Conservation (phyloP, 1,140 invertebrate species). For the Battus philenor region DNA sequence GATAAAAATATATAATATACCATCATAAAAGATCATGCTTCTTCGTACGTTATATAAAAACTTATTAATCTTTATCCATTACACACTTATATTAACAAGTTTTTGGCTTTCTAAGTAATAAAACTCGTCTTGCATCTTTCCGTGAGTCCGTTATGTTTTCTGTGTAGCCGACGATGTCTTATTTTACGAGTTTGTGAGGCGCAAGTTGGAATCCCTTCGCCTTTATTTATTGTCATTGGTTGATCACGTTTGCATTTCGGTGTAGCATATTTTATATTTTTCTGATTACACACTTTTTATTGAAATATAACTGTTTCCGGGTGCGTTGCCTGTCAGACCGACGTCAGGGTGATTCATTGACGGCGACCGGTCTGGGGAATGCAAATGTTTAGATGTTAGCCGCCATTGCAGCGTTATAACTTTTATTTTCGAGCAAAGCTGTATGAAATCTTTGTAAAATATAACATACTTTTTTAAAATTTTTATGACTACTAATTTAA, state of each 20-base stretch:
- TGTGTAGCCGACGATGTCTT: slow-evolving; percentile 8
- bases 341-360: neutral
- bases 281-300: slow-evolving; percentile 37
- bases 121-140: neutral
- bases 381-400: neutral
- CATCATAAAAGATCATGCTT: too few species aligned
- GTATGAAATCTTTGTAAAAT: too few species aligned
- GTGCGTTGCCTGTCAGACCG: slow-evolving; percentile 21
- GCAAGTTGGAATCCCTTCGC: neutral
- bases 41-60: too few species aligned
- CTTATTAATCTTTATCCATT: too few species aligned
- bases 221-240: slow-evolving; percentile 11
- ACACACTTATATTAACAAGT: too few species aligned
- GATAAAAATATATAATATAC: too few species aligned
- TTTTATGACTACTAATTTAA: too few species aligned
- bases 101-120: neutral
- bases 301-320: slow-evolving; percentile 51
- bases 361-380: neutral
- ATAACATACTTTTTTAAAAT: too few species aligned
- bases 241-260: slow-evolving; percentile 10
- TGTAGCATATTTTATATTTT: slow-evolving; percentile 11
- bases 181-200: slow-evolving; percentile 5
- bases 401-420: neutral
- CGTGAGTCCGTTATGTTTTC: neutral
- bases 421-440: neutral